Percentiles rank a stretch among this genome's conserved stretches.
Evolutionary conservation across 2,888 invertebrate genomes (phyloP).

Genomic region (Sclerodermus sp.): DNA sequence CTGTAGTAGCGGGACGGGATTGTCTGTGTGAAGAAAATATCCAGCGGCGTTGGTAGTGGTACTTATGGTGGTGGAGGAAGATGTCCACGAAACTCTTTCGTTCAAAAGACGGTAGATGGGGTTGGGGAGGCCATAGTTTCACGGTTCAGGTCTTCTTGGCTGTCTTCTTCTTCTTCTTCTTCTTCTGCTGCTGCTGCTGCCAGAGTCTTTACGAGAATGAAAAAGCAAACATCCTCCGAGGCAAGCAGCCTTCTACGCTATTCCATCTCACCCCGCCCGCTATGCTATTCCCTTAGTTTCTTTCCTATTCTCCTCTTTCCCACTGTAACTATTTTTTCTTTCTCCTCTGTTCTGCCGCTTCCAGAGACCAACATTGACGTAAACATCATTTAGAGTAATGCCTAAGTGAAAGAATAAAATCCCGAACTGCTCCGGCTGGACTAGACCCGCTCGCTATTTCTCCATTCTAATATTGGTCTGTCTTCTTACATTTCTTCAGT

Average conservation of each 20-base stretch:
- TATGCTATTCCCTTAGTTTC: background rate
- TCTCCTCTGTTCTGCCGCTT: background rate
- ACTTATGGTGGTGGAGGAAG: constrained; percentile 8
- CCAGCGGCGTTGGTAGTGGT: background rate
- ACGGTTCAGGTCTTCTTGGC: constrained; percentile 18
- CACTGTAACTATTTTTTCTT: constrained; percentile 3
- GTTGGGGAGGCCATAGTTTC: constrained; percentile 22
- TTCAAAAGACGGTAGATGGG: constrained; percentile 23
- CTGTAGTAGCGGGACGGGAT: no score
- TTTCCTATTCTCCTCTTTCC: constrained; percentile 3
- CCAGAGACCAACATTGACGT: constrained; percentile 33
- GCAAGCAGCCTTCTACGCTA: constrained; percentile 13
- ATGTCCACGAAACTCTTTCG: constrained; percentile 21
- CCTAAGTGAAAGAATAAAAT: constrained; percentile 38
- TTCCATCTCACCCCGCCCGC: constrained; percentile 7
- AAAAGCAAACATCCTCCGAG: constrained; percentile 24
- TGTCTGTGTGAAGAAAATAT: constrained; percentile 2
- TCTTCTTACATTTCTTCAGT: background rate
- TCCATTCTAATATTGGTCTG: background rate
- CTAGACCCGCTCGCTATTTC: no score
- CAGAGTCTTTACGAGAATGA: constrained; percentile 34
- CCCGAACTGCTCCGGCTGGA: background rate
- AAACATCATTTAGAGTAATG: constrained; percentile 48
- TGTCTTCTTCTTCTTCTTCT: constrained; percentile 4
- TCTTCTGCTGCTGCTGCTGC: no score